Evolutionary conservation across 2,888 invertebrate genomes (phyloP).

Genomic region (Pollenia angustigena): DNA sequence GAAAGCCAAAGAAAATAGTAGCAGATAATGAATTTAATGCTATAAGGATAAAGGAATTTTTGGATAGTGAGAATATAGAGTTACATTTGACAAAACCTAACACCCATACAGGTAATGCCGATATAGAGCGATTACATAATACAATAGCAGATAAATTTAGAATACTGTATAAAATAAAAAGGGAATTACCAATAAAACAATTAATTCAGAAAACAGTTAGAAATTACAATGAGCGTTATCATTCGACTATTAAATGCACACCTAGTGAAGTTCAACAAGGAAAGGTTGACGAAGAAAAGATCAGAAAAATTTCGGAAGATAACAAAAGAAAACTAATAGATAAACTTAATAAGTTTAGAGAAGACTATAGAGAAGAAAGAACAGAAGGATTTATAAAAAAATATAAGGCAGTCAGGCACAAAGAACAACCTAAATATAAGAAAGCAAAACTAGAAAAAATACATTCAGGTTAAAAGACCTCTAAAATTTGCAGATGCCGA

Average conservation of each 20-base stretch:
- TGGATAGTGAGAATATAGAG: background rate
- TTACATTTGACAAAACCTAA: background rate
- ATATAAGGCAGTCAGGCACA: background rate
- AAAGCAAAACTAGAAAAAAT: constrained; percentile 57
- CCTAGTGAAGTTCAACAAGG: background rate
- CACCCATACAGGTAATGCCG: too few species aligned
- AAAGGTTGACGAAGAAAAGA: background rate
- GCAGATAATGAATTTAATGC: constrained; percentile 2
- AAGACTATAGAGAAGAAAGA: constrained; percentile 19
- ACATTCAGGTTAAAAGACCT: constrained; percentile 64
- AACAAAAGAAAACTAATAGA: constrained; percentile 43
- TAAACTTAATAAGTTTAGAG: constrained; percentile 49
- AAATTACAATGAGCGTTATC: constrained; percentile 31
- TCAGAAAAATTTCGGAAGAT: constrained; percentile 52
- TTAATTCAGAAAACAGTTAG: constrained; percentile 43
- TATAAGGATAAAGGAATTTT: background rate
- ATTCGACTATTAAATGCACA: constrained; percentile 7
- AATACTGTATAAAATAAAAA: constrained; percentile 1
- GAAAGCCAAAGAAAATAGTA: constrained; percentile 11
- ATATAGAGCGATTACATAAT: too few species aligned
- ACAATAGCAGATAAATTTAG: background rate
- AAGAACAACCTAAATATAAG: constrained; percentile 18
- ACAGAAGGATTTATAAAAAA: constrained; percentile 48
- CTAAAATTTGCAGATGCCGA: constrained; percentile 61
- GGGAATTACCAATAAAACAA: constrained; percentile 47